Evolutionary conservation across 1,140 invertebrate genomes (phyloP).

Genomic region (Anthonomus grandis): DNA sequence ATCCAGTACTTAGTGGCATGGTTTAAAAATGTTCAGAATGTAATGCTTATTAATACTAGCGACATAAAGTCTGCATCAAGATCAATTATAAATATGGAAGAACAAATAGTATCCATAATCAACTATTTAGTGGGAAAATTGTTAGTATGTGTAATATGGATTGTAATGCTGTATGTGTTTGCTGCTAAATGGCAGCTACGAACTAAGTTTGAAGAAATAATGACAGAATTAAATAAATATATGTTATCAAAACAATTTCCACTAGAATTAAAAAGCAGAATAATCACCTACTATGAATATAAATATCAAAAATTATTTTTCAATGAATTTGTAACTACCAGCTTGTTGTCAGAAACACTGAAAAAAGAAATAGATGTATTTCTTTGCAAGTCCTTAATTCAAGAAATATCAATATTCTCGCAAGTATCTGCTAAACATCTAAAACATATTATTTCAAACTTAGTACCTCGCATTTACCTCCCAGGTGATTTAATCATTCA

Average conservation of each 20-base stretch:
- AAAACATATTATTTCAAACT: conserved; percentile 28
- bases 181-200: conserved; percentile 11
- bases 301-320: conserved; percentile 37
- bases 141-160: conserved; percentile 34
- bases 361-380: conserved; percentile 38
- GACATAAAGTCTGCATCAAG: background rate
- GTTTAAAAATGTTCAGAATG: conserved; percentile 20
- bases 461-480: conserved; percentile 37
- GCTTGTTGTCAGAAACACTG: conserved; percentile 30
- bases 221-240: conserved; percentile 34
- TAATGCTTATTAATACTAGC: conserved; percentile 13
- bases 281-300: conserved; percentile 33
- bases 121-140: conserved; percentile 24
- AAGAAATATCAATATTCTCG: conserved; percentile 35
- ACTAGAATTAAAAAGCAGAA: conserved; percentile 18
- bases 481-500: conserved; percentile 50
- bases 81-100: background rate
- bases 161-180: conserved; percentile 22
- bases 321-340: conserved; percentile 21
- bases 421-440: conserved; percentile 29
- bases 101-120: conserved; percentile 2
- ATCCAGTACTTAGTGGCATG: conserved; percentile 16
- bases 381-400: conserved; percentile 33
- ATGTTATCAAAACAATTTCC: conserved; percentile 36
- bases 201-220: conserved; percentile 35